phyloP scores from a whole-genome alignment of 1,140 invertebrate species.

The Choristoneura fumiferana region DNA sequence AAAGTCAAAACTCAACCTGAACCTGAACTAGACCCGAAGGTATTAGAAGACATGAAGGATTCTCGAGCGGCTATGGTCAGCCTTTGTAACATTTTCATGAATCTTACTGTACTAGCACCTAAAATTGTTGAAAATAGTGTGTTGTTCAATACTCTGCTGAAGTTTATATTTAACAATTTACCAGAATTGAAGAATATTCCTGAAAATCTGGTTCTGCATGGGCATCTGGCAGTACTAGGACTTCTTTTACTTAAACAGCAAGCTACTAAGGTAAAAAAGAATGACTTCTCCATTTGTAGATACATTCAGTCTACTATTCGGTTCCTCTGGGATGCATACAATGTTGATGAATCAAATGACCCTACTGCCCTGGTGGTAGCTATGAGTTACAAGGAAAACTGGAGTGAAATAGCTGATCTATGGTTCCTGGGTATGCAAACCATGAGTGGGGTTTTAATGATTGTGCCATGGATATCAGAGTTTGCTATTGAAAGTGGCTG shows the following conservation, averaged over 20 bases:
- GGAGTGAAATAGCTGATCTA: slow-evolving; percentile 93
- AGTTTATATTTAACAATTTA: slow-evolving; percentile 93
- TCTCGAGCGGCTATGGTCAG: slow-evolving; percentile 90
- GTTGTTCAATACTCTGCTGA: slow-evolving; percentile 88
- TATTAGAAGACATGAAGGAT: slow-evolving; percentile 89
- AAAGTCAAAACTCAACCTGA: slow-evolving; percentile 86
- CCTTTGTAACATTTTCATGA: slow-evolving; percentile 95
- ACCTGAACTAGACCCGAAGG: slow-evolving; percentile 84
- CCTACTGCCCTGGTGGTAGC: slow-evolving; percentile 88
- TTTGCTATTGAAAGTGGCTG: slow-evolving; percentile 95
- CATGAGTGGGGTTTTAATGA: slow-evolving; percentile 87
- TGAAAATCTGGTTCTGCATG: slow-evolving; percentile 90
- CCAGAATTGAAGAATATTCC: slow-evolving; percentile 90
- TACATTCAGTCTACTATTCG: slow-evolving; percentile 93
- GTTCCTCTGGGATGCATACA: slow-evolving; percentile 95
- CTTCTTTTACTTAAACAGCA: slow-evolving; percentile 91
- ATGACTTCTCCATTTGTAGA: slow-evolving; percentile 91
- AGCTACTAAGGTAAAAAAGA: slow-evolving; percentile 88
- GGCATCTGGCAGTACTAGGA: slow-evolving; percentile 90
- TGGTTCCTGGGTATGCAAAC: slow-evolving; percentile 97
- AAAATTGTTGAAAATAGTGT: slow-evolving; percentile 88
- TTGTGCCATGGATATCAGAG: slow-evolving; percentile 93
- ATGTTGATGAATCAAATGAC: slow-evolving; percentile 91
- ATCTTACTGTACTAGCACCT: slow-evolving; percentile 91
- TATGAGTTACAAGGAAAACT: slow-evolving; percentile 90